Base-by-base conservation (phyloP, 2,797 vertebrate species). In the Enteromius anoplus region DNA sequence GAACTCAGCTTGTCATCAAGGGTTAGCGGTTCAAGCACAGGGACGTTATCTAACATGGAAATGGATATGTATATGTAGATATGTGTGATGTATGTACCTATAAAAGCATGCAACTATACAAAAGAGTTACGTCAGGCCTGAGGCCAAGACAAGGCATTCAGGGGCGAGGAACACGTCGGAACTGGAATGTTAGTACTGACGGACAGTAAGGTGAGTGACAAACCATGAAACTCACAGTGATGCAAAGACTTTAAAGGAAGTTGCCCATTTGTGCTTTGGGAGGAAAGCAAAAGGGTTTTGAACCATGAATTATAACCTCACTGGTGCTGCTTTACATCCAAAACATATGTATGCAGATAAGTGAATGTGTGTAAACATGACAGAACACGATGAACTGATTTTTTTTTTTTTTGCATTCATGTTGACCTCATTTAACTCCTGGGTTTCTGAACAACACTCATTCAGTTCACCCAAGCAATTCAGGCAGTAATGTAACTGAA, bases 131-230 rank as follows among this genome's bases (percentile, higher is more conserved):
- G 84, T 78, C 89, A 69, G 60, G 72, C 76, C 53, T 3, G 23
- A 26, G 80, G 81, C 89, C 75, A 62, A 32, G 87, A 83, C 87
- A 90, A 91, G 90, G 87, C 89, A 90, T 89, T 89, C 78, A 53
- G 88, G 87, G 78, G 70, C 72, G 79, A 86, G 81, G 75, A 85
- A 83, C 78, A 81, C 37, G 32, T 85, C 68, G 78, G 79, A 89
- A 90, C 85, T 91, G 91, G 90, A 91, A 91, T 91, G 89, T 91
- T 89, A 87, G 84, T 88, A 88, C 75, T 87, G 82, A 87, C 23
- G 76, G 79, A 87, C 87, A 85, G 85, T 77, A 88, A 89, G 84
- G 81, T 77, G 84, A 66, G 65, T 55, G 81, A 84, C 83, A 73
- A 64, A 86, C 80, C 68, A 75, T 78, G 78, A 80, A 75, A 79